phyloP scores from a whole-genome alignment of 2,888 invertebrate genomes.

The Dicyrtoma fusca region DNA sequence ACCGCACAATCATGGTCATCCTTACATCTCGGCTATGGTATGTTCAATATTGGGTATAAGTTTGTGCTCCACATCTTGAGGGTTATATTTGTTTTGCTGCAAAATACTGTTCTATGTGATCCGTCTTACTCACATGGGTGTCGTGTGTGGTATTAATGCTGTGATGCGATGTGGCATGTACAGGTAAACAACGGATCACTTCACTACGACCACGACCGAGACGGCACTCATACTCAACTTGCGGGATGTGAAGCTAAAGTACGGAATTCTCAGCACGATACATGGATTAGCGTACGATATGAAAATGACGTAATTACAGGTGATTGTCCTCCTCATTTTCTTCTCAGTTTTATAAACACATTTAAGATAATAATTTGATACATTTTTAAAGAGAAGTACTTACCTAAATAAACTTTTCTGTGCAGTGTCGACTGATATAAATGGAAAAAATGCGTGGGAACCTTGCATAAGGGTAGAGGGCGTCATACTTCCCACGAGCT shows the following conservation, averaged over 20 bases:
- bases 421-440: conserved; percentile 86
- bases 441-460: conserved; percentile 90
- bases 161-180: conserved; percentile 74
- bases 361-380: too few relatives aligned
- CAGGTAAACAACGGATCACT: conserved; percentile 86
- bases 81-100: too few relatives aligned
- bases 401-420: background rate
- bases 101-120: too few relatives aligned
- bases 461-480: conserved; percentile 88
- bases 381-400: conserved; percentile 5
- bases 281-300: conserved; percentile 87
- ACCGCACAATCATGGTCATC: conserved; percentile 97
- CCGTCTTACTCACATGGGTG: too few relatives aligned
- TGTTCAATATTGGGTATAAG: background rate
- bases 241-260: conserved; percentile 97
- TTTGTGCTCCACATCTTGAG: too few relatives aligned
- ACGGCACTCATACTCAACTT: conserved; percentile 96
- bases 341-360: too few relatives aligned
- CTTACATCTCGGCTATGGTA: conserved; percentile 94
- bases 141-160: too few relatives aligned
- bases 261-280: conserved; percentile 85
- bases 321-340: too few relatives aligned
- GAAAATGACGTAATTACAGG: conserved; percentile 86
- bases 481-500: conserved; percentile 90
- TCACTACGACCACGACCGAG: conserved; percentile 96